Base-by-base conservation (phyloP, 2,113 vertebrate species). In the Pomatorhinus ruficollis region DNA sequence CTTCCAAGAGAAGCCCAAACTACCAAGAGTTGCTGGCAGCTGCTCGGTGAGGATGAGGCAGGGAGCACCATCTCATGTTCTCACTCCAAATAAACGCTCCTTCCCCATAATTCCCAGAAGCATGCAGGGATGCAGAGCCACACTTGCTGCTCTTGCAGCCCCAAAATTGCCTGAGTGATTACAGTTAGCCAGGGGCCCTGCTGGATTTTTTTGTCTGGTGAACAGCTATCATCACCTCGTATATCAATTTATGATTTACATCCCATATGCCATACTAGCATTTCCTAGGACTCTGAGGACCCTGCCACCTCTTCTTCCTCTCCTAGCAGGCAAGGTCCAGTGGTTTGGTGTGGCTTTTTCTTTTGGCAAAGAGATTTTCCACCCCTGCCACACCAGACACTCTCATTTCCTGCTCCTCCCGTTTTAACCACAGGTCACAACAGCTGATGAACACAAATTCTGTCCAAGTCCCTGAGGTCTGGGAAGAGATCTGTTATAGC, bases 21-120 rank as follows among this genome's bases (percentile, higher is more conserved):
- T 57, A 30, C 66, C n/a, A 60, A 6, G 1, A 64, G 49, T 1
- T 81, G 22, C 45, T 79, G 78, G 72, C 74, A 84, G 72, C 68
- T 63, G 37, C 49, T 84, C n/a, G 28, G 37, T 18, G 9, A 11
- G n/a, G 57, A 39, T 16, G 47, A 75, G 47, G n/a, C n/a, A 63
- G 31, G 47, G 57, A 87, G 5, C n/a, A 76, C 11, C 0, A 0
- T 18, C 28, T 0, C 2, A 23, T 59, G 22, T 47, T 20, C 39
- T 68, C n/a, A 22, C 33, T 39, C 27, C 45, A 64, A 33, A 68
- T 28, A 45, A 79, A 63, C 0, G 1, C 39, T 66, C 10, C 24
- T 57, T 76, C 39, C 24, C 27, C 3, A 1, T 18, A 65, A 53
- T 18, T 17, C 75, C 52, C 66, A 17, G 12, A 63, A 22, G 14